Percentiles rank a stretch among this genome's conserved stretches.
These are phyloP conservation scores for Camponotus fellah DNA, from an alignment of 2,888 invertebrate species.

Conservation along the genomic window DNA sequence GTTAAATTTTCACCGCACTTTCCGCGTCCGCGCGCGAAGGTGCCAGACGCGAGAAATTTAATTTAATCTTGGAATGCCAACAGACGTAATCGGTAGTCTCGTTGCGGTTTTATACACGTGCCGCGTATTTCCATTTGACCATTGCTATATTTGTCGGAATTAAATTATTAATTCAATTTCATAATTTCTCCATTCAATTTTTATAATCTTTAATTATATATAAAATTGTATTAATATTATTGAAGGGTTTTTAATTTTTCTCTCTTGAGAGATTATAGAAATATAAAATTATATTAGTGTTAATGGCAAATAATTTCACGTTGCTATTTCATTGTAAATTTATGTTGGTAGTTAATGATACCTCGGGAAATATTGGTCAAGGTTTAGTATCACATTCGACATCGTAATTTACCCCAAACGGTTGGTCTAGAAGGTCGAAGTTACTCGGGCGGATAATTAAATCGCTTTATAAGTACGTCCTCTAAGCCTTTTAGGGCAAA, in stretches of 20 bases:
- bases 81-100: constrained; percentile 45
- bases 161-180: constrained; percentile 7
- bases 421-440: constrained; percentile 53
- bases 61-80: constrained; percentile 43
- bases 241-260: not conserved
- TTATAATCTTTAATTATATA: not conserved
- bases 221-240: constrained; percentile 8
- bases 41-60: constrained; percentile 52
- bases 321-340: not conserved
- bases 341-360: constrained; percentile 5
- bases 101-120: constrained; percentile 30
- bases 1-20: constrained; percentile 54
- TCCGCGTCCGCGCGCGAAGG: constrained; percentile 46
- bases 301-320: not conserved
- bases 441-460: constrained; percentile 69
- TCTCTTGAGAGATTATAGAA: not conserved
- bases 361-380: not conserved
- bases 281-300: constrained; percentile 4
- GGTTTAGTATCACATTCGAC: constrained; percentile 55
- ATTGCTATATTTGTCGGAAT: not conserved
- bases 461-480: constrained; percentile 72
- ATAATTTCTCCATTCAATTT: not conserved
- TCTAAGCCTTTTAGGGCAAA: constrained; percentile 69
- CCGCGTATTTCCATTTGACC: not conserved
- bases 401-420: constrained; percentile 29